These are phyloP conservation scores for Drosophila quadrilineata DNA, from an alignment of 1,140 invertebrate species.

Conservation along the genomic window DNA sequence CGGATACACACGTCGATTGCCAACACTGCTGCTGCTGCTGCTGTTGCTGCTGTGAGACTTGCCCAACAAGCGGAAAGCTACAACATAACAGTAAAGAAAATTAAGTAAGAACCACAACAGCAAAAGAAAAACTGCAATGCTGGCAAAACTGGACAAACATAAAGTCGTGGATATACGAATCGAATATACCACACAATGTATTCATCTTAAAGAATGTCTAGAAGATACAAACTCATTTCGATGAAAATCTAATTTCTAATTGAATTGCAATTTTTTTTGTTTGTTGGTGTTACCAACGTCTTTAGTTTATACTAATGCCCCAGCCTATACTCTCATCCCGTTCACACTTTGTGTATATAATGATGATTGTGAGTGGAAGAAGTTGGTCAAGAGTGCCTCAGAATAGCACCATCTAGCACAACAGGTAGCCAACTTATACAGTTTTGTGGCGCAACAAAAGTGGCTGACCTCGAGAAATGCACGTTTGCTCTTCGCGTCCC, in stretches of 20 bases:
- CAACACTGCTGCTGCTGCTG: slow-evolving; percentile 32
- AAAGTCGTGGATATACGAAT: background rate
- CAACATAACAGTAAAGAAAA: slow-evolving; percentile 77
- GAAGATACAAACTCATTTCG: background rate
- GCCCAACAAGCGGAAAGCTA: slow-evolving; percentile 71
- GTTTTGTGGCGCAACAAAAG: slow-evolving; percentile 45
- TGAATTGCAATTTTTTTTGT: background rate
- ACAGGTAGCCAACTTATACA: slow-evolving; percentile 14
- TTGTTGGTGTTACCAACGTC: background rate
- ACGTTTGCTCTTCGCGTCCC: slow-evolving; percentile 7
- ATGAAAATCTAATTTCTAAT: background rate
- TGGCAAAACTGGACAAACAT: slow-evolving; percentile 56
- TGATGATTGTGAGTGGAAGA: slow-evolving; percentile 62
- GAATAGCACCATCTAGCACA: slow-evolving; percentile 42
- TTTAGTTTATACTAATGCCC: slow-evolving; percentile 4
- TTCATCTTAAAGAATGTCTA: no score
- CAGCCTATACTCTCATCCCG: background rate
- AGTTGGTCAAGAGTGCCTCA: slow-evolving; percentile 66
- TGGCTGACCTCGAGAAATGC: slow-evolving; percentile 69
- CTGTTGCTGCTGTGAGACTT: slow-evolving; percentile 42
- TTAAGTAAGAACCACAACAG: slow-evolving; percentile 67
- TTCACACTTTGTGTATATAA: slow-evolving; percentile 1
- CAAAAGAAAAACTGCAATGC: slow-evolving; percentile 42
- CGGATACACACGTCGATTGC: slow-evolving; percentile 50
- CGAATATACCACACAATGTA: background rate